Evolutionary conservation across 2,888 invertebrate species (phyloP), one percentile per base, ranked within the genome.

Genomic region (Agrochola lota): DNA sequence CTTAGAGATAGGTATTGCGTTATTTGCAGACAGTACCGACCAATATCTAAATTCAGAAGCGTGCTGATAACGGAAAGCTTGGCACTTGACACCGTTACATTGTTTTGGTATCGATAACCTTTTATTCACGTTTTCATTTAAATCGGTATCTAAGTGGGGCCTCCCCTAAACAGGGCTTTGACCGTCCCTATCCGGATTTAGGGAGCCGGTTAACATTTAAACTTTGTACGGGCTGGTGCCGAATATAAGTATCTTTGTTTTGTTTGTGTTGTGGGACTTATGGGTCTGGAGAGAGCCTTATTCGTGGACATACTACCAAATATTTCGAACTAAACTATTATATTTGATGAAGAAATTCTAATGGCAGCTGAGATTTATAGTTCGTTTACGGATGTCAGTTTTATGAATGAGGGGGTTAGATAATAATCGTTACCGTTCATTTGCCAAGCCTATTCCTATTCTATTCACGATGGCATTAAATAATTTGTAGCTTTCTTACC

Each of bases 81-180:
- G 81, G 49, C 79, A 81, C 84, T 84, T 85, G 84, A 82, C 85
- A 81, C 74, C 70, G 74, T 80, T 88, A 71, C 67, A 86, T 76
- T 74, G 83, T 80, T 71, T 66, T 80, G 75, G 40, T 77, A 74
- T 73, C 72, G 87, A 80, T 88, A 88, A 86, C 87, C 85, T 78
- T 86, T 86, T 77, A 80, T 79, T 73, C 86, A 74, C 66, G 71
- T 72, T 86, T 78, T 74, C 73, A 86, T 59, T 69, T 73, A 77
- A 71, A 68, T 72, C 59, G n/a, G 52, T 68, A 72, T 77, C 75
- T 43, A 79, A 55, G 26, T 74, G 77, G 85, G 80, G 83, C 74
- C 59, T 71, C 75, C 86, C 77, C 77, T 71, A 43, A 66, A 66
- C 70, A 59, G 81, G 85, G 77, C 80, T 80, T 66, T 77, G 85